A percentile compares a stretch with the other conserved stretches of the same genome.
These are phyloP conservation scores for Helobdella robusta DNA, from an alignment of 2,888 invertebrate species.

Conservation along the genomic window DNA sequence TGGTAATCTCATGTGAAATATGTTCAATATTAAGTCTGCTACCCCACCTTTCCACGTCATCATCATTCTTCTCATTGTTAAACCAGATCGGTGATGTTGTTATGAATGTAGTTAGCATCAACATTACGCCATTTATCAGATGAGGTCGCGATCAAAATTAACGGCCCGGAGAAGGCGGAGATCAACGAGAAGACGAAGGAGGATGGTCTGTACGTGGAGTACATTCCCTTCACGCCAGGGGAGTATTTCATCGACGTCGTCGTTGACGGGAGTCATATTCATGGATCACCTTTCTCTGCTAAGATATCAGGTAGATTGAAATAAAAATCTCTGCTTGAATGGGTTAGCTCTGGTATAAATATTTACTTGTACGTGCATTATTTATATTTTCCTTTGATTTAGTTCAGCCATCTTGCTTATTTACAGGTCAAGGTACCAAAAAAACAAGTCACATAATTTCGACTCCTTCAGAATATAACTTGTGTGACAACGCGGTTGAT, in stretches of 20 bases:
- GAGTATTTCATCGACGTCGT: constrained; percentile 88
- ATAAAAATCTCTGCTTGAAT: background rate
- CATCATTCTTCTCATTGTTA: too few relatives aligned
- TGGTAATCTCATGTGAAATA: too few relatives aligned
- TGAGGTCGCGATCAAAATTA: constrained; percentile 54
- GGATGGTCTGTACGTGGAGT: constrained; percentile 19
- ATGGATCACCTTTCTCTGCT: constrained; percentile 81
- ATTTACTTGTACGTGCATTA: too few relatives aligned
- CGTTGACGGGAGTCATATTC: constrained; percentile 84
- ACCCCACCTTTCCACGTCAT: too few relatives aligned
- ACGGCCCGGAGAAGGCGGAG: constrained; percentile 59
- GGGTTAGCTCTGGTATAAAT: too few relatives aligned
- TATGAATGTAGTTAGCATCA: background rate
- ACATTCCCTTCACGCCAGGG: constrained; percentile 77
- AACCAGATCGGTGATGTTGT: too few relatives aligned
- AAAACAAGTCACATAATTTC: constrained; percentile 58
- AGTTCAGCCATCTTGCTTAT: too few relatives aligned
- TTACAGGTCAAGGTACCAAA: constrained; percentile 20
- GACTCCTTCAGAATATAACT: constrained; percentile 85
- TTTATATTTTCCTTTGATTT: too few relatives aligned
- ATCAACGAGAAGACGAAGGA: constrained; percentile 20
- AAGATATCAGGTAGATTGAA: constrained; percentile 60
- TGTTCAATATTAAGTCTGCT: too few relatives aligned
- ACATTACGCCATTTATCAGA: background rate
- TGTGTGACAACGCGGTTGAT: constrained; percentile 62